A percentile compares a stretch with the other conserved stretches of the same genome.
phyloP scores from a whole-genome alignment of 2,797 vertebrate genomes.

The Spea hammondii region DNA sequence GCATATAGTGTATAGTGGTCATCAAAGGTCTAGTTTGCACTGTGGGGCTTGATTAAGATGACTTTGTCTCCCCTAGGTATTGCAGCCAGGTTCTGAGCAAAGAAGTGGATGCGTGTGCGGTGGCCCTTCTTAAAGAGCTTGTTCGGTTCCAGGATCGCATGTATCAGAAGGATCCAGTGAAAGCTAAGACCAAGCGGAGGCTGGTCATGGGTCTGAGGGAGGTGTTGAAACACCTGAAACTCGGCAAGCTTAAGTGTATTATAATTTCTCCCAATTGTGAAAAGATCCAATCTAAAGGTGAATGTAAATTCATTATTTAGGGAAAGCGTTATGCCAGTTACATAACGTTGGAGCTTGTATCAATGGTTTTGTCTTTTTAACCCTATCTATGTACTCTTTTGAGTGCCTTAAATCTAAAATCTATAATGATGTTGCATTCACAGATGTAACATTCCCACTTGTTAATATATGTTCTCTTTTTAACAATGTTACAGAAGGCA shows the following conservation, averaged over 20 bases:
- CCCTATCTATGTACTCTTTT: too few relatives aligned
- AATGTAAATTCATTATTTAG: not conserved
- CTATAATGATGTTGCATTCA: not conserved
- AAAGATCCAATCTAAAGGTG: conserved; percentile 94
- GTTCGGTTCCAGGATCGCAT: conserved; percentile 96
- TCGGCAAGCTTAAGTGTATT: conserved; percentile 90
- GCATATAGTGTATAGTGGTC: too few relatives aligned
- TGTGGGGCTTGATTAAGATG: not conserved
- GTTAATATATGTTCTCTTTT: too few relatives aligned
- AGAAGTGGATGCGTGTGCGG: conserved; percentile 91
- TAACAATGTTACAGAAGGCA: not conserved
- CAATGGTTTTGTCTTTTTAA: too few relatives aligned
- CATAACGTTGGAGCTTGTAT: too few relatives aligned
- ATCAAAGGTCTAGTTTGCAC: too few relatives aligned
- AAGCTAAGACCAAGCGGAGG: conserved; percentile 91
- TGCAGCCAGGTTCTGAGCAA: conserved; percentile 96
- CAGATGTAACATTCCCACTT: too few relatives aligned
- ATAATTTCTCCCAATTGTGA: conserved; percentile 98
- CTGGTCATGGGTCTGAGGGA: conserved; percentile 94
- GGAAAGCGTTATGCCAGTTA: too few relatives aligned
- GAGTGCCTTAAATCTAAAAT: too few relatives aligned
- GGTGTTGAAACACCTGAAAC: conserved; percentile 92
- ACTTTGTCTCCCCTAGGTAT: conserved; percentile 73
- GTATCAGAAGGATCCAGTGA: conserved; percentile 95
- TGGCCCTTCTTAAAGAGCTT: conserved; percentile 85